Conservation (phyloP, 2,888 invertebrate species). For the Morinoia aosen region DNA sequence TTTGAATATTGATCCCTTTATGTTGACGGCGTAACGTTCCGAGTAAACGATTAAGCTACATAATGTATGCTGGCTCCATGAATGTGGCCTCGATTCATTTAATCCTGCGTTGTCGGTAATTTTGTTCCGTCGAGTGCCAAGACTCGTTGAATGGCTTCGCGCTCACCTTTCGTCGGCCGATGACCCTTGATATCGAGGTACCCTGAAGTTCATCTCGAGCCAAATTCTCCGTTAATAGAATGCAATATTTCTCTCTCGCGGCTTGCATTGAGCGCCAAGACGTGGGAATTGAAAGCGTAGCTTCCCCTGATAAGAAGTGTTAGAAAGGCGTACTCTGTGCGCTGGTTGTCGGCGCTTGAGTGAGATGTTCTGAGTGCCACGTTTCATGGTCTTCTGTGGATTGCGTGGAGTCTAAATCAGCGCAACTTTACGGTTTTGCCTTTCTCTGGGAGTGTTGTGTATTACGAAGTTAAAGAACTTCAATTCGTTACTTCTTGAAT, state of each 20-base stretch:
- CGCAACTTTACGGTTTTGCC: not conserved
- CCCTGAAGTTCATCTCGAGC: slow-evolving; percentile 4
- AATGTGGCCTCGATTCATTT: not conserved
- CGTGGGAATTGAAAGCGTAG: not conserved
- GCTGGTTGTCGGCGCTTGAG: not conserved
- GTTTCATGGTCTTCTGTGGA: not conserved
- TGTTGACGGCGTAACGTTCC: not conserved
- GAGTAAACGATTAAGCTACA: not conserved
- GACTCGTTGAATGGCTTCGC: not conserved
- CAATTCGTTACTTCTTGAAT: not conserved
- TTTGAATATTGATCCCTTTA: not conserved
- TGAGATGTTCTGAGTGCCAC: not conserved
- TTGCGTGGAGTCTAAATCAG: not conserved
- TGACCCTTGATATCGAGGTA: not conserved
- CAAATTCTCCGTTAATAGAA: slow-evolving; percentile 12
- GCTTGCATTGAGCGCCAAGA: not conserved
- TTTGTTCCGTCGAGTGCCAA: not conserved
- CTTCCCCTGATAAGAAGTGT: slow-evolving; percentile 4
- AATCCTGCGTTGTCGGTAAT: not conserved
- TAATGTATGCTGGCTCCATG: not conserved
- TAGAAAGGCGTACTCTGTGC: not conserved
- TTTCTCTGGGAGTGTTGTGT: not conserved
- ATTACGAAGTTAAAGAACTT: not conserved
- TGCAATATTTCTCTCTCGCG: not conserved
- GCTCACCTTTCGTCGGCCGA: not conserved